Base-by-base conservation (phyloP, 2,113 vertebrate genomes). In the Microcebus ravelobensis region DNA sequence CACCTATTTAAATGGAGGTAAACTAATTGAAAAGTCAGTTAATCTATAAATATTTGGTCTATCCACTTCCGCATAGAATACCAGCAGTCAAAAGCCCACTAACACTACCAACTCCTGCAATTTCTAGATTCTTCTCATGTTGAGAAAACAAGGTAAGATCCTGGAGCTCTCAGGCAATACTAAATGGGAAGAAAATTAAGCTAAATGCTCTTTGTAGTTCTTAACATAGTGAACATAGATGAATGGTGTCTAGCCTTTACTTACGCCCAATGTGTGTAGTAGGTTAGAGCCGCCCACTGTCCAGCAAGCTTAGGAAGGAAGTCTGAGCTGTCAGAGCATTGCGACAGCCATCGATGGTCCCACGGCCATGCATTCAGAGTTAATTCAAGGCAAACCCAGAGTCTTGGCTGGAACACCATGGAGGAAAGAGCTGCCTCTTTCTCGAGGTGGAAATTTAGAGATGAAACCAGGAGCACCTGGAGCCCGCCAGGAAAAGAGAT, bases 11-110 rank as follows among this genome's bases (percentile, higher is more conserved):
- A 84, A 77, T 34, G n/a, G 23, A 86, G 29, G 77, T 61, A 80
- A 96, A 95, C 20, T 82, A 73, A 93, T 63, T 73, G 87, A 52
- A 91, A 85, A 93, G 59, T 71, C 61, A 77, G 42, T 81, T 63
- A 57, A 77, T 67, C 67, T 45, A 17, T 74, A 89, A 85, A 57
- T 82, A 48, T 70, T 85, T 57, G 63, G 31, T 70, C 93, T 83
- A 45, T 21, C 57, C 23, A 73, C 23, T 48, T n/a, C 52, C 29
- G 55, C 27, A 10, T 6, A 50, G 18, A 68, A 11, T 18, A 76
- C 52, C 67, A 17, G 48, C 14, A 76, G 6, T 68, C 63, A 48
- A 77, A 89, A 71, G 23, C 17, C 55, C 21, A 45, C 29, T 23
- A 45, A 82, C 1, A 31, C 23, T 86, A 17, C 17, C 9, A 45